Evolutionary conservation across 2,888 invertebrate species (phyloP).

Genomic region (Lepidocyrtoides sp.): DNA sequence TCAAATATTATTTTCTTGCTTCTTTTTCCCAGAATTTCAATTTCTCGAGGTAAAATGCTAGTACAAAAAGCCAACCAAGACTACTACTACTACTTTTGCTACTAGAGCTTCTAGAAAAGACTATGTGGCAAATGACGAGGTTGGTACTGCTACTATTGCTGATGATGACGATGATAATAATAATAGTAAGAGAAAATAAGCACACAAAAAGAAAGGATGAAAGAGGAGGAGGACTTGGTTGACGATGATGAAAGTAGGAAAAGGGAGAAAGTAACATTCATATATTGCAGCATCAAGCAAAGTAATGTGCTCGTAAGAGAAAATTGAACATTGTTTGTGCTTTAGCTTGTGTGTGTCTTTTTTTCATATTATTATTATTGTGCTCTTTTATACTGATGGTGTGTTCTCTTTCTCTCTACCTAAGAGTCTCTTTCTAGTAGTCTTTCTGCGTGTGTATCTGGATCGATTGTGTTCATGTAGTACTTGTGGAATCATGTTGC

Average conservation of each 20-base stretch:
- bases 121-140: background rate
- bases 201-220: background rate
- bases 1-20: slow-evolving; percentile 67
- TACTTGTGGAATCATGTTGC: slow-evolving; percentile 71
- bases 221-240: slow-evolving; percentile 11
- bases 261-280: slow-evolving; percentile 42
- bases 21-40: slow-evolving; percentile 64
- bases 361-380: slow-evolving; percentile 9
- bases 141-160: background rate
- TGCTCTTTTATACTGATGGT: background rate
- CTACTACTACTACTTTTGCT: slow-evolving; percentile 1
- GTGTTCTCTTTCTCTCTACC: background rate
- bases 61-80: slow-evolving; percentile 1
- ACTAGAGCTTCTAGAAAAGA: background rate
- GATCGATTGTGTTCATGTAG: slow-evolving; percentile 62
- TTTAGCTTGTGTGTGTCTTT: background rate
- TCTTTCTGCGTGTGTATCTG: background rate
- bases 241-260: slow-evolving; percentile 48
- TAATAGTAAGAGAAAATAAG: slow-evolving; percentile 22
- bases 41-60: slow-evolving; percentile 69
- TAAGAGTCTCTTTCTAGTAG: background rate
- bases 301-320: slow-evolving; percentile 50
- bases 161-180: background rate
- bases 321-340: slow-evolving; percentile 71
- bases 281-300: slow-evolving; percentile 44